Evolutionary conservation across 2,888 invertebrate genomes (phyloP), one percentile per base, ranked within the genome.

Genomic region (Tridacna crocea): DNA sequence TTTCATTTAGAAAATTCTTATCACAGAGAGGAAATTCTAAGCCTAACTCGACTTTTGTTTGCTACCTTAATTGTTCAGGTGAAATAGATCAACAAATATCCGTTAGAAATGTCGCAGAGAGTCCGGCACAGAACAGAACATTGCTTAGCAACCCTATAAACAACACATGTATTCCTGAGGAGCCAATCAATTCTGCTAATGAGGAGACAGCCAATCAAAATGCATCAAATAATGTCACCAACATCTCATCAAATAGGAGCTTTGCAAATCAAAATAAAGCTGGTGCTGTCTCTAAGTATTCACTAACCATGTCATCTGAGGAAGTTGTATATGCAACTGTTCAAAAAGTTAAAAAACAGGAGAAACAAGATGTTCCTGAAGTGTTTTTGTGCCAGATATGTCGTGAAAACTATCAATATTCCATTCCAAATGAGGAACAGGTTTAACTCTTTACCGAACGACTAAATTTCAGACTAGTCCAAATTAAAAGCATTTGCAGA

Each of bases 31-130:
- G 15, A 17, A 6, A 11, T 22, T 13, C 22, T 47, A 3, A 0
- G 0, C 4, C 70, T 0, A 51, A 51, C 15, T 19, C 47, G 12
- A 24, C 70, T 47, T 77, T 77, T 26, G 70, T 77, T 27, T 77
- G 77, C 47, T 77, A 77, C 60, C 12, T 77, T 10, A 77, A 77
- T 26, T 47, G 47, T 60, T 10, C 61, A 36, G 22, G 63, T n/a
- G 74, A 63, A 36, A 19, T 36, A 36, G 13, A 19, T 36, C 36
- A 36, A 36, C 36, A 55, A 55, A 55, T 13, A 61, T 1, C 61
- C 22, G 24, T 61, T 61, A 11, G 55, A 55, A 10, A 19, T 19
- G 55, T 3, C 11, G 11, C 15, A 19, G 55, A 19, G 11, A 19
- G 19, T 55, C 19, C 55, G 3, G 19, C 10, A 55, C 15, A 55